These are phyloP conservation scores for Zootoca vivipara DNA, from an alignment of 2,113 vertebrate genomes.

Conservation along the genomic window DNA sequence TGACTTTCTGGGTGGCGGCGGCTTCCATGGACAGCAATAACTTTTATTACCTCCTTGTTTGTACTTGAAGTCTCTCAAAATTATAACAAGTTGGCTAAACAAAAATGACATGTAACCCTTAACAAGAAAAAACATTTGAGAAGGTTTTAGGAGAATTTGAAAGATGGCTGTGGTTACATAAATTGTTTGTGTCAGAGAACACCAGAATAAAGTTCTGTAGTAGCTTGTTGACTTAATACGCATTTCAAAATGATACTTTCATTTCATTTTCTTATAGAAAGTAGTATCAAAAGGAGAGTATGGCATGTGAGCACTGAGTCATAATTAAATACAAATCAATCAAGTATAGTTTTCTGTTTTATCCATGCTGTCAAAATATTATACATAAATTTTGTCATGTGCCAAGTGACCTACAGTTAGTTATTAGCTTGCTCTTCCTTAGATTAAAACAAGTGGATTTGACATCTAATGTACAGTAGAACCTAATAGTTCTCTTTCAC, in stretches of 20 bases:
- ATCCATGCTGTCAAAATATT: not conserved
- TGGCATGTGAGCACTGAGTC: too few species aligned
- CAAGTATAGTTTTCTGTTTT: too few species aligned
- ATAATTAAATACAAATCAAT: too few species aligned
- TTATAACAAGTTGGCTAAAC: not conserved
- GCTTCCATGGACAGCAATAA: not conserved
- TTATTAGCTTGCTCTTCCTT: not conserved
- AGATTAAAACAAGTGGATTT: not conserved
- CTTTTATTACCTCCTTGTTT: not conserved
- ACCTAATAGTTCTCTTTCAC: too few species aligned
- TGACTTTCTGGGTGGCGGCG: not conserved
- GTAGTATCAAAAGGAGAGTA: too few species aligned
- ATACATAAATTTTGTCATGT: not conserved
- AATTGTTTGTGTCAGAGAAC: not conserved
- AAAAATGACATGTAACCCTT: not conserved
- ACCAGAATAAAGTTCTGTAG: not conserved
- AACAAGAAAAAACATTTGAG: not conserved
- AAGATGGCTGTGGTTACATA: not conserved
- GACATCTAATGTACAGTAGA: not conserved
- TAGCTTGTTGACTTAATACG: not conserved
- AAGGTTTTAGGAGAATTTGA: not conserved
- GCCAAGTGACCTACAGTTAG: too few species aligned
- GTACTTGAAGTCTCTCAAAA: not conserved
- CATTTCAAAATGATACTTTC: too few species aligned
- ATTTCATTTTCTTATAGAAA: too few species aligned